Evolutionary conservation across 2,797 vertebrate genomes (phyloP), one percentile per base, ranked within the genome.

Genomic region (Parambassis ranga): DNA sequence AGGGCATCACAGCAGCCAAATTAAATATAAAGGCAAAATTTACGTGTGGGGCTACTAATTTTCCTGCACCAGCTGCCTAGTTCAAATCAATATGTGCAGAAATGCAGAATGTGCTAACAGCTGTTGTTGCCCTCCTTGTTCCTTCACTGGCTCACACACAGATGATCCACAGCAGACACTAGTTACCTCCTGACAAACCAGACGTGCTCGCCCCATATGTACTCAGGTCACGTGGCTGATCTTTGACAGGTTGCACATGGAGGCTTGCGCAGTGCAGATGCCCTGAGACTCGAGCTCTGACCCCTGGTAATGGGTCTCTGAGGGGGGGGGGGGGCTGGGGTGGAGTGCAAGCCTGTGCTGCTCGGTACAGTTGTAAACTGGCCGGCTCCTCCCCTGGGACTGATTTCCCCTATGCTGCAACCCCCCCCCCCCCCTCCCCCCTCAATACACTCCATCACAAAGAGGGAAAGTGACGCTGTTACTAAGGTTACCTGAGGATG

Each of bases 381-480:
- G 23, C 39, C 38, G 11, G 36, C 18, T 44, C 13, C 26, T 71
- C 75, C 71, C 32, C 10, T 47, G 76, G 73, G 79, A 71, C 43
- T 2, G 15, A 56, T 64, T 62, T 44, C 24, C 43, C 27, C 31
- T 9, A 52, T 32, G 23, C 56, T 50, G 42, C 51, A 73, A 56
- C 43, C 59, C 66, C 35, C 11, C 28, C 31, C 33, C 63, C 36
- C 42, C 23, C 15, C 63, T 65, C 19, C 28, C 27, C 49, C 44
- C 37, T 43, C 36, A n/a, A n/a, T 46, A 13, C 10, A 41, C 14
- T 42, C 37, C 51, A 59, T 68, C 18, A 63, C 70, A 65, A 55
- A 65, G 59, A 65, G 73, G 63, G 58, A 71, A 80, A 75, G 71
- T 60, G 81, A 89, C 65, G 79, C 63, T 15, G 81, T 88, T 87